Percentiles rank a stretch among this genome's conserved stretches.
These are phyloP conservation scores for Bellardia bayeri DNA, from an alignment of 2,888 invertebrate species.

Conservation along the genomic window DNA sequence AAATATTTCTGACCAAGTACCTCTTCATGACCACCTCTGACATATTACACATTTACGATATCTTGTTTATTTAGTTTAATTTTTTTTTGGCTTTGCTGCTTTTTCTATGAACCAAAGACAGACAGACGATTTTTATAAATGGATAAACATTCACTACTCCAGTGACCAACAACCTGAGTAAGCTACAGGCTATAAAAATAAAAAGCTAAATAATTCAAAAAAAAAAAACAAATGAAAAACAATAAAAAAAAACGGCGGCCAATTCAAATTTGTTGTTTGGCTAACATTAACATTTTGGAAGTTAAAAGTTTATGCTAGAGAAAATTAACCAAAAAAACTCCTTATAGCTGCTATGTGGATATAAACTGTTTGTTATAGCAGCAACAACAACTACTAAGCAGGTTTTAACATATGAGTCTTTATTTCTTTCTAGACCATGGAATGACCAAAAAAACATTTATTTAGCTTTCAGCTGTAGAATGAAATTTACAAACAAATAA, in stretches of 20 bases:
- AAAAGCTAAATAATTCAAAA: background rate
- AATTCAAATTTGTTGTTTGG: conserved; percentile 72
- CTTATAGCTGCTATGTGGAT: conserved; percentile 46
- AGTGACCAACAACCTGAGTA: conserved; percentile 73
- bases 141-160: conserved; percentile 72
- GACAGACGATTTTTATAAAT: conserved; percentile 50
- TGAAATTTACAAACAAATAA: conserved; percentile 18
- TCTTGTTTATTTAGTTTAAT: conserved; percentile 43
- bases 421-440: conserved; percentile 35
- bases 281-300: conserved; percentile 70
- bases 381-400: conserved; percentile 58
- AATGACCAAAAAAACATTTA: conserved; percentile 17
- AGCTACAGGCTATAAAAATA: conserved; percentile 63
- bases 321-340: conserved; percentile 38
- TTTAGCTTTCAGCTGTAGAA: conserved; percentile 71
- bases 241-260: conserved; percentile 67
- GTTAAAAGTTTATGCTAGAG: conserved; percentile 56
- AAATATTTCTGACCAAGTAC: background rate
- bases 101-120: conserved; percentile 22
- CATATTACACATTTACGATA: conserved; percentile 49
- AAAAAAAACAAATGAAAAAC: conserved; percentile 19
- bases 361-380: conserved; percentile 50
- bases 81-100: conserved; percentile 31
- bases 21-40: conserved; percentile 15
- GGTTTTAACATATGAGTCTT: conserved; percentile 66